Base-by-base conservation (phyloP, 2,888 invertebrate species). In the Thecophora atra region DNA sequence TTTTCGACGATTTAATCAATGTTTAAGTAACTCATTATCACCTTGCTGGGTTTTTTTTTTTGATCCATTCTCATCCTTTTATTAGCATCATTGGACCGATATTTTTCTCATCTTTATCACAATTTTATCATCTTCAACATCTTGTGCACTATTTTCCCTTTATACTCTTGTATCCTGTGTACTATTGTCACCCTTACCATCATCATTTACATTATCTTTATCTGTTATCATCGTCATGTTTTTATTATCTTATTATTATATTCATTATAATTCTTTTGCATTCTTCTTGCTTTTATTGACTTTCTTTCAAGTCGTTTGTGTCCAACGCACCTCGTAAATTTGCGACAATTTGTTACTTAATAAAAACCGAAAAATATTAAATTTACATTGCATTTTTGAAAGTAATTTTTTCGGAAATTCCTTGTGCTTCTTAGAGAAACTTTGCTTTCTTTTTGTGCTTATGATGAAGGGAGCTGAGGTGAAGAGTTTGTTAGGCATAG, bases 181-280 rank as follows among this genome's bases (percentile, higher is more conserved):
- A 7, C 13, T n/a, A 47, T 47, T 4, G 17, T 47, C 6, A 47
- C 17, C 3, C 11, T 47, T 11, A n/a, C 15, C n/a, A 47, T n/a
- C 47, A 1, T 47, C 47, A 47, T 47, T 17, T 17, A 17, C n/a
- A 47, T 2, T 17, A 47, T n/a, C 47, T 11, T 3, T 11, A 70
- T 74, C 30, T 73, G n/a, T 72, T 63, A 70, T 74, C 6, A 75
- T 67, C 19, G 73, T 60, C 42, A 47, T 47, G 4, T 47, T 17
- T 17, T 47, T 11, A 72, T 72, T 72, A 67, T 73, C 72, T 73
- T 70, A 28, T 30, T 63, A 7, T 72, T 74, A 8, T 72, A 56
- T 19, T 73, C 75, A 37, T 74, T 68, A 60, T 74, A 70, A 62
- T 74, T 74, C 0, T 73, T 74, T 19, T 75, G 72, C 75, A 75